Evolutionary conservation across 2,888 invertebrate species (phyloP).

Genomic region (Dicranocentrus wangi): DNA sequence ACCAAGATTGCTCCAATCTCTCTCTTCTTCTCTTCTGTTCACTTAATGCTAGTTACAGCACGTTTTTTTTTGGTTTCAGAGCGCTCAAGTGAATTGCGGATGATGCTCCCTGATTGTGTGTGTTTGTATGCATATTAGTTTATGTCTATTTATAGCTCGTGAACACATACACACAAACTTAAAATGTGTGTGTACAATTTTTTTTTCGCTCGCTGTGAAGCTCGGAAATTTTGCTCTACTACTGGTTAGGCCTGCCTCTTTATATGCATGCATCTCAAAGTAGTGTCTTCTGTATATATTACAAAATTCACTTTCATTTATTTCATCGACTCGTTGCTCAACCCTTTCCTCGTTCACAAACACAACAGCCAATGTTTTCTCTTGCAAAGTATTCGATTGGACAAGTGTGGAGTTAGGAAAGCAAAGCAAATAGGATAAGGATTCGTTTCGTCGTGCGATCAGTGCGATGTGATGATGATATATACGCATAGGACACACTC

Average conservation of each 20-base stretch:
- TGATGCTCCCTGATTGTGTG: conserved; percentile 34
- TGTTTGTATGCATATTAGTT: conserved; percentile 37
- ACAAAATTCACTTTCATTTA: conserved; percentile 6
- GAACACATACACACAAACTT: background rate
- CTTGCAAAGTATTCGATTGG: conserved; percentile 12
- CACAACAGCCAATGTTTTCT: background rate
- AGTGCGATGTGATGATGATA: conserved; percentile 26
- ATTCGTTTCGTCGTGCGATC: background rate
- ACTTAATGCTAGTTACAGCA: too few species aligned
- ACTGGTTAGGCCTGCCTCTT: too few species aligned
- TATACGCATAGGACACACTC: too few species aligned
- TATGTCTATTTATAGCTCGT: conserved; percentile 34
- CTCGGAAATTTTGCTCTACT: too few species aligned
- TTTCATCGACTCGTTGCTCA: too few species aligned
- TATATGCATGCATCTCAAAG: too few species aligned
- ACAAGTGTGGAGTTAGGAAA: conserved; percentile 18
- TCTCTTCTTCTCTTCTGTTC: too few species aligned
- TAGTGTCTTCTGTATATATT: too few species aligned
- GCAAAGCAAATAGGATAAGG: background rate
- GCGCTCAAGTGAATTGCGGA: conserved; percentile 16
- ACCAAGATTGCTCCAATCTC: background rate
- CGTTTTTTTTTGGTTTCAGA: too few species aligned
- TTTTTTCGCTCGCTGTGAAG: too few species aligned
- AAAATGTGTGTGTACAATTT: too few species aligned
- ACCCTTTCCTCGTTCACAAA: too few species aligned